Conservation (phyloP, 2,888 invertebrate genomes). For the Bimastos eiseni region DNA sequence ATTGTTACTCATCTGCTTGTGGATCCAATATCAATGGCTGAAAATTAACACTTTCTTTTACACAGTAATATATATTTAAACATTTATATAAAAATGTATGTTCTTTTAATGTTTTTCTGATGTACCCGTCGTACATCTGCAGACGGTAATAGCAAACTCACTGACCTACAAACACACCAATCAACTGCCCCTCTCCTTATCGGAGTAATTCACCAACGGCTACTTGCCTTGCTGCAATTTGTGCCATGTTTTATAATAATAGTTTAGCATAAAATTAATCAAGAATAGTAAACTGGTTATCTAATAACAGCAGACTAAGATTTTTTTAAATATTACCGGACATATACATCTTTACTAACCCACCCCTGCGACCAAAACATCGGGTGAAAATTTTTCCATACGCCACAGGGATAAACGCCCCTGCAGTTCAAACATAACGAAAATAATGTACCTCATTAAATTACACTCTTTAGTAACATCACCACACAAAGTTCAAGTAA, state of each 20-base stretch:
- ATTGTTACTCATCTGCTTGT: background rate
- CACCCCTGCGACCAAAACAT: background rate
- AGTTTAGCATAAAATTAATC: background rate
- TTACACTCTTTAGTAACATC: background rate
- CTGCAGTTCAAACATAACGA: background rate
- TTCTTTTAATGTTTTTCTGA: too few species aligned
- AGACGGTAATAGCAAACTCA: too few species aligned
- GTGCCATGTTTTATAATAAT: background rate
- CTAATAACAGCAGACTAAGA: background rate
- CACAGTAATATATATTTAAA: too few species aligned
- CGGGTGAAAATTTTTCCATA: background rate
- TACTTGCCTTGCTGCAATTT: background rate
- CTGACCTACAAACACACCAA: background rate
- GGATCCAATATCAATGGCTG: too few species aligned
- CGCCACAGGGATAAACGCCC: background rate
- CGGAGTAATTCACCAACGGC: background rate
- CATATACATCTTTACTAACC: background rate
- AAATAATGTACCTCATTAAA: background rate
- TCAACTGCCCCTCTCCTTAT: background rate
- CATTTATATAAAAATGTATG: too few species aligned
- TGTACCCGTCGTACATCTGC: too few species aligned
- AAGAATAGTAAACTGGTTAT: background rate
- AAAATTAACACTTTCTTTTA: too few species aligned
- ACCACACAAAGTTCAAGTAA: background rate
- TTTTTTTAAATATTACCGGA: background rate